Evolutionary conservation across 2,113 vertebrate species (phyloP).

Genomic region (Sylvia atricapilla): DNA sequence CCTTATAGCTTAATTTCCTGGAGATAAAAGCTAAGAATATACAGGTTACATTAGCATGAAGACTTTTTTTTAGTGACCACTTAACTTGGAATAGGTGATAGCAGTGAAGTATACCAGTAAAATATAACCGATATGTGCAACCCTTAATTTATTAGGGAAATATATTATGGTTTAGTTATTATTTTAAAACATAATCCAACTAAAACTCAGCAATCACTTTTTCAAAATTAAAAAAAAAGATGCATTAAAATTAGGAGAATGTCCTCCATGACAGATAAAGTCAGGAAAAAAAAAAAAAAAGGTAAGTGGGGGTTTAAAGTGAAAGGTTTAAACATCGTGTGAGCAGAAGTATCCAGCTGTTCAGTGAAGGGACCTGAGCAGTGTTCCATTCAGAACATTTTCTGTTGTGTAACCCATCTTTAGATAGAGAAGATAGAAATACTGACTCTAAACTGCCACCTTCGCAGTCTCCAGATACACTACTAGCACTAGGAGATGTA

Average conservation of each 20-base stretch:
- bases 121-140: slow-evolving; percentile 14
- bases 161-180: slow-evolving; percentile 10
- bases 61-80: not conserved
- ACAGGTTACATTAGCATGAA: not conserved
- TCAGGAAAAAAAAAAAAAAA: not conserved
- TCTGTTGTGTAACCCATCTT: not conserved
- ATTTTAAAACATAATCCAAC: slow-evolving; percentile 35
- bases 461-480: not conserved
- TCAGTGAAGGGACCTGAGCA: not conserved
- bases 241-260: not conserved
- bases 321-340: not conserved
- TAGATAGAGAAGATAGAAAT: not conserved
- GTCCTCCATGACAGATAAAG: not conserved
- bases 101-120: not conserved
- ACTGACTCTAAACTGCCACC: not conserved
- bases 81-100: slow-evolving; percentile 22
- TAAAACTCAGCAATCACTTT: slow-evolving; percentile 34
- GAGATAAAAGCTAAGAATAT: slow-evolving; percentile 33
- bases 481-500: not conserved
- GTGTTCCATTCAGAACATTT: not conserved
- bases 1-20: slow-evolving; percentile 59
- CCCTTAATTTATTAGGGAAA: slow-evolving; percentile 37
- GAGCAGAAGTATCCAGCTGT: not conserved
- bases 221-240: slow-evolving; percentile 27
- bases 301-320: not conserved